Conservation (phyloP, 2,888 invertebrate genomes). For the Sicus ferrugineus region DNA sequence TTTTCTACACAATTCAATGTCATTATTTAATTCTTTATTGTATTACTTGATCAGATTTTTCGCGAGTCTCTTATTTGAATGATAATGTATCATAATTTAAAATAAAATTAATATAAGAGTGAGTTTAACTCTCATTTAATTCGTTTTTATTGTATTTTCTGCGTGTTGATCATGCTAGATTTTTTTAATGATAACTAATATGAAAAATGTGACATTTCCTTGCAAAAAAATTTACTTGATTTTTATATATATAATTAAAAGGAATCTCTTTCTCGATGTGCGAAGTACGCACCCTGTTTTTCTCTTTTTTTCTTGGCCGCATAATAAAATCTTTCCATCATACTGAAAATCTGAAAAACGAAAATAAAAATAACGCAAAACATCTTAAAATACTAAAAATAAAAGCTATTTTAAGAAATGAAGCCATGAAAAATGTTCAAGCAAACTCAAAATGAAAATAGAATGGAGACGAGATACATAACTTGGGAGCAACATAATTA, state of each 20-base stretch:
- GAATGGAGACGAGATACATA: constrained; percentile 17
- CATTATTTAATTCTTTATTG: background rate
- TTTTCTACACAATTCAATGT: no score
- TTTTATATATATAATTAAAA: background rate
- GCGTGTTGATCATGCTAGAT: background rate
- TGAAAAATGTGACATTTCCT: no score
- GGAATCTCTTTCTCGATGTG: constrained; percentile 7
- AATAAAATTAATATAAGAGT: constrained; percentile 45
- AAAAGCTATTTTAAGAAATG: constrained; percentile 62
- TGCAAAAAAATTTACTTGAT: no score
- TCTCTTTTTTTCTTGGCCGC: no score
- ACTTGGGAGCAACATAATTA: background rate
- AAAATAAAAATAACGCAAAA: constrained; percentile 35
- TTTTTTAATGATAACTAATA: no score
- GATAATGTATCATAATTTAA: constrained; percentile 60
- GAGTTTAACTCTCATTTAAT: background rate
- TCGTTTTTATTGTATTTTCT: background rate
- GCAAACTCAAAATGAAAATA: constrained; percentile 43
- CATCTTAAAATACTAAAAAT: constrained; percentile 59
- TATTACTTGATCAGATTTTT: background rate
- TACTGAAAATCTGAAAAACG: background rate
- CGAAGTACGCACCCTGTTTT: background rate
- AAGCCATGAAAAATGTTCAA: constrained; percentile 60
- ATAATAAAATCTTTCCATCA: background rate
- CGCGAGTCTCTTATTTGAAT: background rate